These are phyloP conservation scores for Ctenomys sociabilis DNA, from an alignment of 2,113 vertebrate species.

Conservation along the genomic window DNA sequence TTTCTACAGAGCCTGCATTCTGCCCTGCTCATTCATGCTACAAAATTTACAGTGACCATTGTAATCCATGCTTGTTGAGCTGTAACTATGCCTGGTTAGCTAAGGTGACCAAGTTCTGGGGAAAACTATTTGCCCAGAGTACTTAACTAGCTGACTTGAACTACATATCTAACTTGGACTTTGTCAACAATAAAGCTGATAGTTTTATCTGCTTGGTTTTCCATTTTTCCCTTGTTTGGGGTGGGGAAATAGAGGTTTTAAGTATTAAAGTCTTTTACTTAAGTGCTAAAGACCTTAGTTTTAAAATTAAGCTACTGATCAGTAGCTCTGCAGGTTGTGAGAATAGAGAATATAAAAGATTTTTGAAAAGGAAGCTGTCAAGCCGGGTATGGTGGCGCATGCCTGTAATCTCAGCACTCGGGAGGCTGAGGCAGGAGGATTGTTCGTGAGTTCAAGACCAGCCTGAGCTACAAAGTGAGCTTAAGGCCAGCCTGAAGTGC, in stretches of 20 bases:
- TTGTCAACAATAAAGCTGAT: background rate
- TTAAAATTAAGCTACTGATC: background rate
- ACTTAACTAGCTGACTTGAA: background rate
- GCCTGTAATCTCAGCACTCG: no score
- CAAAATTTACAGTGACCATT: background rate
- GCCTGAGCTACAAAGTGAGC: no score
- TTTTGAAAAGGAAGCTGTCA: conserved; percentile 14
- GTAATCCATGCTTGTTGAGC: background rate
- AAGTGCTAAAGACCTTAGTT: background rate
- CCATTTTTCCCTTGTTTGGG: background rate
- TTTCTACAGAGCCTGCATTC: background rate
- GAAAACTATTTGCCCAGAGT: background rate
- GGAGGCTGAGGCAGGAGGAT: no score
- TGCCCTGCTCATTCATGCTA: background rate
- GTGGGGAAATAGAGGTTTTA: background rate
- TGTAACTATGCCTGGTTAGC: background rate
- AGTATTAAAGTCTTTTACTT: background rate
- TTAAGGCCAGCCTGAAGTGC: no score
- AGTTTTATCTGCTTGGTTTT: background rate
- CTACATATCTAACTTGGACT: background rate
- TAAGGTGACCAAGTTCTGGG: background rate
- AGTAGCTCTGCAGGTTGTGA: background rate
- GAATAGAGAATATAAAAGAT: background rate
- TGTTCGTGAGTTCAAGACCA: no score
- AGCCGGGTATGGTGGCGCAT: no score